These are phyloP conservation scores for Sorex fumeus DNA, from an alignment of 2,113 vertebrate genomes.

Conservation along the genomic window DNA sequence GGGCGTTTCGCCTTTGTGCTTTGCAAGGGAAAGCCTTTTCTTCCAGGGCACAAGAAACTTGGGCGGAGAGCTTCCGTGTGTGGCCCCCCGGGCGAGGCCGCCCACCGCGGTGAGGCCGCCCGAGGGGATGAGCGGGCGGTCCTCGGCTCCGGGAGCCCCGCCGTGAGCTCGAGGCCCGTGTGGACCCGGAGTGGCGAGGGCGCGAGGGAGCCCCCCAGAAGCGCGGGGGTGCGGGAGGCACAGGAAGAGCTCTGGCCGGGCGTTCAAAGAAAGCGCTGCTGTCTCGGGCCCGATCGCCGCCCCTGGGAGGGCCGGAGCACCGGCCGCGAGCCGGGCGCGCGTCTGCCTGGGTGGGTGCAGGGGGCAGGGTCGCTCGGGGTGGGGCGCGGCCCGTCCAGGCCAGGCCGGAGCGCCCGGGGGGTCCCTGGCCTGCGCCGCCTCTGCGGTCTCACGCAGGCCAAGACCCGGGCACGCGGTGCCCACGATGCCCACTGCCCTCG, in stretches of 20 bases:
- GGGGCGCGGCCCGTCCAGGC: constrained; percentile 8
- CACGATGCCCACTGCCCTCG: constrained; percentile 27
- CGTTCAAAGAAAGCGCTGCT: constrained; percentile 12
- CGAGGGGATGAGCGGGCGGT: constrained; percentile 51
- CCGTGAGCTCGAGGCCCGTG: constrained; percentile 38
- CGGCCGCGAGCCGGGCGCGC: neutral
- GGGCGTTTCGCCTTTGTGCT: constrained; percentile 83
- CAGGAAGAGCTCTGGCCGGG: constrained; percentile 30
- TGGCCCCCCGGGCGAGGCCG: constrained; percentile 79
- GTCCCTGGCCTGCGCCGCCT: constrained; percentile 4
- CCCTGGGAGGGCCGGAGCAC: neutral
- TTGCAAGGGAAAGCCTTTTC: constrained; percentile 81
- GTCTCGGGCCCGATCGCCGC: neutral
- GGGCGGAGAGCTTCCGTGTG: constrained; percentile 83
- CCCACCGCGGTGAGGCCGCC: constrained; percentile 73
- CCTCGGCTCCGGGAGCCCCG: constrained; percentile 6
- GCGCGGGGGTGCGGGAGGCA: constrained; percentile 27
- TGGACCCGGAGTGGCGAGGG: constrained; percentile 21
- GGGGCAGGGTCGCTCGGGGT: neutral
- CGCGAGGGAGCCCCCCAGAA: constrained; percentile 31
- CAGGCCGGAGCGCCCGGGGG: neutral
- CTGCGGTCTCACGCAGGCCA: neutral
- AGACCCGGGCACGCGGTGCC: constrained; percentile 9
- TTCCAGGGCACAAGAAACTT: constrained; percentile 81
- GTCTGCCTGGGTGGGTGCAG: neutral